These are phyloP conservation scores for Spodoptera picta DNA, from an alignment of 2,888 invertebrate species.

Conservation along the genomic window DNA sequence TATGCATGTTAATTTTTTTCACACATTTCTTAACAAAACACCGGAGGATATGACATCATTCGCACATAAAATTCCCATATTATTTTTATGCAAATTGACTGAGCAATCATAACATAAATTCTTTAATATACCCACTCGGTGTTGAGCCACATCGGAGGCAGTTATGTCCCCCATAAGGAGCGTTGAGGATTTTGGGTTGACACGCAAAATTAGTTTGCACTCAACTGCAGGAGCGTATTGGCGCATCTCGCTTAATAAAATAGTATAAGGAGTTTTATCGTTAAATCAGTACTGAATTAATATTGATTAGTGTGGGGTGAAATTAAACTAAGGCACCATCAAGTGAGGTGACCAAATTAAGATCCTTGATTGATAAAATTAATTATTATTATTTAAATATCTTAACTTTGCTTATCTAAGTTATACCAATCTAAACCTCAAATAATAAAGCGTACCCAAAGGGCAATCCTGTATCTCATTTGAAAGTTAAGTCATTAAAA, in stretches of 20 bases:
- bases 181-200: conserved; percentile 51
- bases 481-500: conserved; percentile 21
- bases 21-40: conserved; percentile 71
- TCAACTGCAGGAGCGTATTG: conserved; percentile 59
- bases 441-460: too few relatives aligned
- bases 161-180: conserved; percentile 60
- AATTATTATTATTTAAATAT: too few relatives aligned
- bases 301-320: conserved; percentile 14
- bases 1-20: conserved; percentile 65
- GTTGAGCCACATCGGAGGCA: conserved; percentile 63
- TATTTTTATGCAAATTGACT: conserved; percentile 82
- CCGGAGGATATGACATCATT: conserved; percentile 75
- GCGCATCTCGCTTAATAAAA: conserved; percentile 39
- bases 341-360: conserved; percentile 15
- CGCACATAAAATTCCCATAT: conserved; percentile 77
- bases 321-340: conserved; percentile 8
- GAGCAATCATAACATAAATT: conserved; percentile 81
- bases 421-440: background rate
- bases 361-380: too few relatives aligned
- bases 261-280: conserved; percentile 34
- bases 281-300: conserved; percentile 44
- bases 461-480: background rate
- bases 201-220: conserved; percentile 59
- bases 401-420: too few relatives aligned
- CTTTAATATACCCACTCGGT: conserved; percentile 72